These are phyloP conservation scores for Drosophila saltans DNA, from an alignment of 1,140 invertebrate species.

Conservation along the genomic window DNA sequence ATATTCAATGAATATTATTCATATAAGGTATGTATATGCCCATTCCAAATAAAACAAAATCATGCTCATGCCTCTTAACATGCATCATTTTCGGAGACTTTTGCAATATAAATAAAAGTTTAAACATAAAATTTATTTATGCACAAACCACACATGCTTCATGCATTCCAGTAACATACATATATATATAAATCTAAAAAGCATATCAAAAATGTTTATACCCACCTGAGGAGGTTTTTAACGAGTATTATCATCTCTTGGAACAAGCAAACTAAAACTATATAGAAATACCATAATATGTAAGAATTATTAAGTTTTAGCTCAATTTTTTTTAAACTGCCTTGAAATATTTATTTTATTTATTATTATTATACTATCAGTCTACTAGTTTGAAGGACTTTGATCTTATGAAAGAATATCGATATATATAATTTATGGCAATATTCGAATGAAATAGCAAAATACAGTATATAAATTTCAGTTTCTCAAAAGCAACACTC, in stretches of 20 bases:
- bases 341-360: too few species aligned
- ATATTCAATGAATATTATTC: slow-evolving; percentile 32
- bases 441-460: too few species aligned
- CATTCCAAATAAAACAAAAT: slow-evolving; percentile 11
- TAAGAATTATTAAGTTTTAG: background rate
- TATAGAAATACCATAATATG: background rate
- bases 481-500: too few species aligned
- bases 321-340: too few species aligned
- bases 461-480: too few species aligned
- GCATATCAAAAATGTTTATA: background rate
- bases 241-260: background rate
- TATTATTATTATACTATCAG: too few species aligned
- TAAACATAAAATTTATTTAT: background rate
- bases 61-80: slow-evolving; percentile 8
- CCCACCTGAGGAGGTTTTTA: background rate
- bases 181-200: too few species aligned
- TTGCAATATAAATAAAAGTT: background rate
- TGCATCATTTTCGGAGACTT: slow-evolving; percentile 16
- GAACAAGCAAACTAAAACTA: background rate
- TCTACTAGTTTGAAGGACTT: too few species aligned
- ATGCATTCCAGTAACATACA: background rate
- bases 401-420: too few species aligned
- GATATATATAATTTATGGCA: too few species aligned
- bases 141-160: background rate
- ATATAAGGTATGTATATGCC: slow-evolving; percentile 1